phyloP scores from a whole-genome alignment of 35 echinoderm and acorn worm species.

The Apostichopus californicus region DNA sequence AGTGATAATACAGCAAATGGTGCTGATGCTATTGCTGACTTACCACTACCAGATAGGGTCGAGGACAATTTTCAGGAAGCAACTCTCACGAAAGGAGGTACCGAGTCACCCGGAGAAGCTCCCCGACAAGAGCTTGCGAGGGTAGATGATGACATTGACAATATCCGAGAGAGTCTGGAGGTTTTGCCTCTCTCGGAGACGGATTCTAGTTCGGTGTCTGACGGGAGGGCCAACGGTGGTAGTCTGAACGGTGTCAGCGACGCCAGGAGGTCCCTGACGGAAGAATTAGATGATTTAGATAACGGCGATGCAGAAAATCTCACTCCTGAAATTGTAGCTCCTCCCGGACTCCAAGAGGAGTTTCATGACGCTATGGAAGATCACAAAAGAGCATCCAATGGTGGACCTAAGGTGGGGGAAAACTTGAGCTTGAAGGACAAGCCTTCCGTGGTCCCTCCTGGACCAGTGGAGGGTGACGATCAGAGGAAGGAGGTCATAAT shows the following conservation, averaged over 20 bases:
- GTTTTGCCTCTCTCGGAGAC: constrained; percentile 35
- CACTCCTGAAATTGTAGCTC: background rate
- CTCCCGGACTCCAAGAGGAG: background rate
- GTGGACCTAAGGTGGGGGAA: background rate
- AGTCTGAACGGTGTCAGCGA: constrained; percentile 10
- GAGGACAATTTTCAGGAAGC: background rate
- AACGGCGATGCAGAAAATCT: background rate
- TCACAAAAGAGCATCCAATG: constrained; percentile 16
- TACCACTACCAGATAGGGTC: no score
- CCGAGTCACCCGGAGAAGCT: background rate
- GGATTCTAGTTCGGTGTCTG: constrained; percentile 37
- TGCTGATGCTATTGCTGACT: background rate
- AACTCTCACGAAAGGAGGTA: background rate
- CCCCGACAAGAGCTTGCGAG: background rate
- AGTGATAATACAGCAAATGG: background rate
- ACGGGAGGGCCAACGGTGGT: constrained; percentile 11
- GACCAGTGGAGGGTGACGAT: background rate
- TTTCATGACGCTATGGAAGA: background rate
- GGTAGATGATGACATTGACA: background rate
- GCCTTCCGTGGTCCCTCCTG: background rate
- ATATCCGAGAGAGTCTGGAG: constrained; percentile 28
- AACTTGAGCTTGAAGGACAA: background rate
- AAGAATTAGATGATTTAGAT: constrained; percentile 27
- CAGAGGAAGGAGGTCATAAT: background rate
- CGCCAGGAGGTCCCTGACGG: background rate